These are phyloP conservation scores for Nematostella vectensis DNA, from an alignment of 92 coral and sea anemone genomes.

Conservation along the genomic window DNA sequence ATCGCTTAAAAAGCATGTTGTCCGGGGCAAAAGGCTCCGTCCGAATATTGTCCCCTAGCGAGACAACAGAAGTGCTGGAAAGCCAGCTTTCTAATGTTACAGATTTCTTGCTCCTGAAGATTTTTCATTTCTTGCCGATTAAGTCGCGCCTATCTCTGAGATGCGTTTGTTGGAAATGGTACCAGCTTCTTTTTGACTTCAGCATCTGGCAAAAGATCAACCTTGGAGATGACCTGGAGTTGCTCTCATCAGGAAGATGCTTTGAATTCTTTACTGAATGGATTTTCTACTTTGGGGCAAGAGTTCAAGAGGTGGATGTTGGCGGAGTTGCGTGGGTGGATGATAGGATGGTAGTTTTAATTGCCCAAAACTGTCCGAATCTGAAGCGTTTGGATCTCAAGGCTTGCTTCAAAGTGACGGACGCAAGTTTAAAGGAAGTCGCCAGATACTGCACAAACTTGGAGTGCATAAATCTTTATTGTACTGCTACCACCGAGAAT, in stretches of 20 bases:
- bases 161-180: constrained; percentile 77
- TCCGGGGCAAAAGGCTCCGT: constrained; percentile 3
- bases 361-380: constrained; percentile 52
- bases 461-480: constrained; percentile 45
- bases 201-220: constrained; percentile 73
- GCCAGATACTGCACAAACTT: constrained; percentile 51
- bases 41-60: not conserved
- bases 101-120: constrained; percentile 49
- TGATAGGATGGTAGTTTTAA: constrained; percentile 41
- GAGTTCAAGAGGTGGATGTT: constrained; percentile 41
- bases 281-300: constrained; percentile 58
- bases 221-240: constrained; percentile 33
- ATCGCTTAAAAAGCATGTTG: constrained; percentile 6
- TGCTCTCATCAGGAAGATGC: constrained; percentile 12
- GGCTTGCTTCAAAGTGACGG: constrained; percentile 60
- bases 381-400: constrained; percentile 50
- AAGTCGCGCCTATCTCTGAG: constrained; percentile 49
- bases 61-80: constrained; percentile 3
- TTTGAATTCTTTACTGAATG: constrained; percentile 45
- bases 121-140: constrained; percentile 46
- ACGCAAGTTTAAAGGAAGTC: constrained; percentile 34
- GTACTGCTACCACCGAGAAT: constrained; percentile 48
- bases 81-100: constrained; percentile 38
- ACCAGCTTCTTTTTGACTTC: constrained; percentile 61
- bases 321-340: constrained; percentile 68